phyloP scores from a whole-genome alignment of 2,888 invertebrate genomes.

The Polyommatus icarus region DNA sequence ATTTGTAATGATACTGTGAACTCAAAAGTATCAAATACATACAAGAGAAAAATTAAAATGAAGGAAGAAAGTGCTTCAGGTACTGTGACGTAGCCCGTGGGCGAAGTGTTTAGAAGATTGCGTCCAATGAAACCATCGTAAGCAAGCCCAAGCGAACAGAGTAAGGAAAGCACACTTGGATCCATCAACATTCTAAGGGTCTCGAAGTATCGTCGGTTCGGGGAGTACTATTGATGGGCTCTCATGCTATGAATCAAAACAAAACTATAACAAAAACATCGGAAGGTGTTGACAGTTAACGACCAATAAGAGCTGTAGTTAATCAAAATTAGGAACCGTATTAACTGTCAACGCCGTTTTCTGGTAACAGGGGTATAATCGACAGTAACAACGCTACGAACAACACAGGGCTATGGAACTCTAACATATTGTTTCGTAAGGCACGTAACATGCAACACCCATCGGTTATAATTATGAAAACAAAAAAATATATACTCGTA shows the following conservation, averaged over 20 bases:
- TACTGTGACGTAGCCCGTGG: slow-evolving; percentile 56
- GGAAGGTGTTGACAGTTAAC: slow-evolving; percentile 72
- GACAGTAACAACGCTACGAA: slow-evolving; percentile 72
- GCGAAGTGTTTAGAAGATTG: slow-evolving; percentile 53
- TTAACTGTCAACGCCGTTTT: slow-evolving; percentile 74
- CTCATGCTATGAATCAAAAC: slow-evolving; percentile 66
- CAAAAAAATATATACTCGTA: slow-evolving; percentile 46
- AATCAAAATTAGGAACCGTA: slow-evolving; percentile 38
- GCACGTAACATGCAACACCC: slow-evolving; percentile 79
- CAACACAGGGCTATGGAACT: slow-evolving; percentile 73
- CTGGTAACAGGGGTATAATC: slow-evolving; percentile 55
- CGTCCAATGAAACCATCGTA: slow-evolving; percentile 58
- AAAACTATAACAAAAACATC: slow-evolving; percentile 55
- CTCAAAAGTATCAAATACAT: slow-evolving; percentile 33
- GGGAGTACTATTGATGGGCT: slow-evolving; percentile 63
- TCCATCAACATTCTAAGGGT: slow-evolving; percentile 63
- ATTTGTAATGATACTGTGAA: slow-evolving; percentile 37
- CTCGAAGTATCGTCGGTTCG: slow-evolving; percentile 60
- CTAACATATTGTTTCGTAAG: slow-evolving; percentile 74
- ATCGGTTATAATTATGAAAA: slow-evolving; percentile 65
- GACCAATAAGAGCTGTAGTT: slow-evolving; percentile 42
- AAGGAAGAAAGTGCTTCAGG: slow-evolving; percentile 63
- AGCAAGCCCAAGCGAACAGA: slow-evolving; percentile 78
- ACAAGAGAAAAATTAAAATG: slow-evolving; percentile 28
- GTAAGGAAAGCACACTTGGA: slow-evolving; percentile 65